Base-by-base conservation (phyloP, 2,113 vertebrate genomes). In the Trogon surrucura region DNA sequence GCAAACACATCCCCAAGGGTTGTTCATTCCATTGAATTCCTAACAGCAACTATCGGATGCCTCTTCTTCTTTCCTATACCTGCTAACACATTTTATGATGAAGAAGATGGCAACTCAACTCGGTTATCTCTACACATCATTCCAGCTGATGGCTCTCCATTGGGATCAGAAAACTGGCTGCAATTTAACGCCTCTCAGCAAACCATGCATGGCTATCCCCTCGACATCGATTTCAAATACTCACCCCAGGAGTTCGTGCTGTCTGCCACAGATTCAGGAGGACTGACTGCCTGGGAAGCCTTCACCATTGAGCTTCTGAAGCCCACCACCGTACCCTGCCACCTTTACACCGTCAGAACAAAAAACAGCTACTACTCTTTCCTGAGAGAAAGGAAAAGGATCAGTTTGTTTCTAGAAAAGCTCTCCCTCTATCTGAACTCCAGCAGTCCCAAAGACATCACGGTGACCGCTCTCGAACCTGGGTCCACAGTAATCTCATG, bases 101-200 rank as follows among this genome's bases (percentile, higher is more conserved):
- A 94, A n/a, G 97, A 98, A 20, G 97, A 98, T 2, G 96, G 98
- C 45, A 88, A 93, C 66, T 90, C 95, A 44, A 94, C 90, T 15
- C 77, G 12, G 56, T 77, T 98, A 36, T 95, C 91, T 27, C 80
- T 98, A 30, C 72, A 91, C 23, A 80, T 98, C 62, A 72, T 53
- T 32, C 72, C 95, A 29, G 72, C 54, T 6, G 96, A 96, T 0
- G 71, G 96, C 23, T 97, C 95, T 66, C 94, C 91, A 0, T 9
- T 4, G 1, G 96, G 87, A 44, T 26, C 72, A 2, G 91, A 94
- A 70, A 91, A 92, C 71, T 98, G 97, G 97, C 54, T 98, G 67
- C 84, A 88, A 1, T 93, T 98, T 32, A 82, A 97, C 26, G 50
- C 36, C 13, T 67, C 50, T 56, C 74, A 80, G 65, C 91, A 96